phyloP scores from a whole-genome alignment of 2,797 vertebrate species.

The Cygnus olor region DNA sequence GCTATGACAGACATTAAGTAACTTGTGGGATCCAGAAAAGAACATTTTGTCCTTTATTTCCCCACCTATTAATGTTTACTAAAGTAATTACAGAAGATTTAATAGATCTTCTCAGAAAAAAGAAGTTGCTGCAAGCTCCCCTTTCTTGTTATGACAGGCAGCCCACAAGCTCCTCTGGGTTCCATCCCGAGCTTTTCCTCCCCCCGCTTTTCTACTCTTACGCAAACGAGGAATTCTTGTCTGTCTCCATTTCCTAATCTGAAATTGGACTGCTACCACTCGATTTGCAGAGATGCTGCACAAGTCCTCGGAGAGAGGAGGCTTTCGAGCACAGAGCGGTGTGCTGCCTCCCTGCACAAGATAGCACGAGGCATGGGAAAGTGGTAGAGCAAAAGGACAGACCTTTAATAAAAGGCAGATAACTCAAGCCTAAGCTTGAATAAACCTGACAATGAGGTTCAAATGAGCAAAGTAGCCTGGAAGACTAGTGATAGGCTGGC shows the following conservation, averaged over 20 bases:
- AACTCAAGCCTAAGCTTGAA: neutral
- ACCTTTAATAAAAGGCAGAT: neutral
- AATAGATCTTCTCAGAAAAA: constrained; percentile 4
- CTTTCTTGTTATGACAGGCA: constrained; percentile 35
- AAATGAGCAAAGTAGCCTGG: neutral
- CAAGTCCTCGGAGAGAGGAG: fast-evolving
- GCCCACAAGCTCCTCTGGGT: neutral
- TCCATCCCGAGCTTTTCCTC: neutral
- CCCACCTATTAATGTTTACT: neutral
- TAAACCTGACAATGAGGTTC: neutral
- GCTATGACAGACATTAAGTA: neutral
- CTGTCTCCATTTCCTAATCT: constrained; percentile 10
- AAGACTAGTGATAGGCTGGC: neutral
- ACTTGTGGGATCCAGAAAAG: neutral
- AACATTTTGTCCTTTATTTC: constrained; percentile 15
- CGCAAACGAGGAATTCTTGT: neutral
- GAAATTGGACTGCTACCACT: neutral
- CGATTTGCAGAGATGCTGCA: neutral
- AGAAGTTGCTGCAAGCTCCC: neutral
- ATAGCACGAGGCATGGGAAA: neutral
- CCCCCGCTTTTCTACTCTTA: neutral
- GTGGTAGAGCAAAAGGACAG: neutral
- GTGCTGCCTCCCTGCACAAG: neutral
- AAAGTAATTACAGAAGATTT: constrained; percentile 31
- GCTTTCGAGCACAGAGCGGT: neutral